A percentile compares a stretch with the other conserved stretches of the same genome.
These are phyloP conservation scores for Pseudopleuronectes americanus DNA, from an alignment of 2,797 vertebrate genomes.

Conservation along the genomic window DNA sequence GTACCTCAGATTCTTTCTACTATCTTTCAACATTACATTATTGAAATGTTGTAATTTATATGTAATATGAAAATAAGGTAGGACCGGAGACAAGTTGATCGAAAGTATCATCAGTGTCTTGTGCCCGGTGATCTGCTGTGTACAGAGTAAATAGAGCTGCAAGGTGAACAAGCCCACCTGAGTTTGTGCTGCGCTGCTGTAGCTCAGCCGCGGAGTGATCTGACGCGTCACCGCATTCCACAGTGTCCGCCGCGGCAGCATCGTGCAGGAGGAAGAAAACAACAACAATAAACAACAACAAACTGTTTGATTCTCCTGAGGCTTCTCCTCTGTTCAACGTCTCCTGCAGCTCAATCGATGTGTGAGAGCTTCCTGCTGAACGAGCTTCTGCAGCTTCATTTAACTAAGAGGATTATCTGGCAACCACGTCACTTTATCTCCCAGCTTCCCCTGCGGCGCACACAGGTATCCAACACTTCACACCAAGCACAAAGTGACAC, in stretches of 20 bases:
- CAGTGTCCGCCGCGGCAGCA: constrained; percentile 57
- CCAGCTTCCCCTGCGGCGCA: background rate
- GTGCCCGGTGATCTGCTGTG: too few species aligned
- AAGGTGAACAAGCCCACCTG: constrained; percentile 55
- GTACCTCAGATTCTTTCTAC: too few species aligned
- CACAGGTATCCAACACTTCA: background rate
- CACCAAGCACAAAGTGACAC: background rate
- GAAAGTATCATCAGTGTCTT: too few species aligned
- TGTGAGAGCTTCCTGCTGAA: background rate
- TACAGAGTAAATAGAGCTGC: too few species aligned
- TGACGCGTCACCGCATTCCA: constrained; percentile 36
- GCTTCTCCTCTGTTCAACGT: background rate
- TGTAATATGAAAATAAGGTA: too few species aligned
- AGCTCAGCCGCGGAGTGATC: constrained; percentile 41
- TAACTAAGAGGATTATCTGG: constrained; percentile 69
- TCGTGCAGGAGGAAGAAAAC: constrained; percentile 31
- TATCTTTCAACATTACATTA: too few species aligned
- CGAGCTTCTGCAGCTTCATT: constrained; percentile 44
- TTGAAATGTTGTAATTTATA: too few species aligned
- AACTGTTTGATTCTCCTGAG: background rate
- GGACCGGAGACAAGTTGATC: background rate
- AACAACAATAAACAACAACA: constrained; percentile 7
- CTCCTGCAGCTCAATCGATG: background rate
- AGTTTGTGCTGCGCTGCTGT: constrained; percentile 61
- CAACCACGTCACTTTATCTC: constrained; percentile 52